Conservation (phyloP, 2,888 invertebrate genomes). For the Brachypalpus laphriformis region DNA sequence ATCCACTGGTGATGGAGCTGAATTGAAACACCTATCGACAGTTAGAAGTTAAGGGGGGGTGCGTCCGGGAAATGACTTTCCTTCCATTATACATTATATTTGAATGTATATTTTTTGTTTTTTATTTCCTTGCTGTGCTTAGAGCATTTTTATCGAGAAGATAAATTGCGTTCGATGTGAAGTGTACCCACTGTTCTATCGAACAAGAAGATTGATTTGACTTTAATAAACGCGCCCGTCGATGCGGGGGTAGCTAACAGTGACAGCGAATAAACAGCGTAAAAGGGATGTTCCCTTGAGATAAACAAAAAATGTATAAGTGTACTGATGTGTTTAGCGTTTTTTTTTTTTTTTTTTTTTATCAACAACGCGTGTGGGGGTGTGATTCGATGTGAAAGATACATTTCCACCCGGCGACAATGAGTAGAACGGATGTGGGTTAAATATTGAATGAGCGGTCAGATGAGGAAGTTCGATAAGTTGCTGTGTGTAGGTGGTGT, state of each 20-base stretch:
- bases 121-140: not conserved
- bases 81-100: not conserved
- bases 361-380: not conserved
- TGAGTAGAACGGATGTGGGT: not conserved
- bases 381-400: not conserved
- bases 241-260: not conserved
- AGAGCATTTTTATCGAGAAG: constrained; percentile 28
- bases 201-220: constrained; percentile 34
- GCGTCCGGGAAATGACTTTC: not conserved
- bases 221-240: constrained; percentile 11
- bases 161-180: constrained; percentile 16
- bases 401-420: not conserved
- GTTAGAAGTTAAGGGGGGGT: not conserved
- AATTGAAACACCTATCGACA: constrained; percentile 4
- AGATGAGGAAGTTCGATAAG: not conserved
- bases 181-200: not conserved
- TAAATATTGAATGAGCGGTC: constrained; percentile 21
- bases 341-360: not conserved
- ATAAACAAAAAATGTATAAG: not conserved
- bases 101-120: not conserved
- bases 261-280: constrained; percentile 25
- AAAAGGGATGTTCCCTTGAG: constrained; percentile 26
- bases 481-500: not conserved
- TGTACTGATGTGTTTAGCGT: constrained; percentile 2
- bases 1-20: constrained; percentile 5